Conservation (phyloP, 2,888 invertebrate species). For the Dryomyza anilis region DNA sequence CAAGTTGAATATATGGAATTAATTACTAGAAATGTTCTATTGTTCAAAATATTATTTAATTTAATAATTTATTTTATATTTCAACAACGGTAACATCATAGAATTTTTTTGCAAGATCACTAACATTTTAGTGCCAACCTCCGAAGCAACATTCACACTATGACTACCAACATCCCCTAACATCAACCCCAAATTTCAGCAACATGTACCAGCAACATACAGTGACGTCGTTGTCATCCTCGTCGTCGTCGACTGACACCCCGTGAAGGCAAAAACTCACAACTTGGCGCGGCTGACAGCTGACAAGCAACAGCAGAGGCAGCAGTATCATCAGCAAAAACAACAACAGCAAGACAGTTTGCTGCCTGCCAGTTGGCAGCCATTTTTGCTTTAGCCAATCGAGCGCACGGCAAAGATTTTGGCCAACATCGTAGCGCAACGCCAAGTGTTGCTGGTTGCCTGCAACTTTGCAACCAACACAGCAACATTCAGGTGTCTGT, state of each 20-base stretch:
- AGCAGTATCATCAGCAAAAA: conserved; percentile 28
- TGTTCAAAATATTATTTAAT: too few species aligned
- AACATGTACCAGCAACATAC: not conserved
- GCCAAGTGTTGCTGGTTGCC: conserved; percentile 32
- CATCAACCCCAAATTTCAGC: too few species aligned
- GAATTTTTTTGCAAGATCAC: conserved; percentile 15
- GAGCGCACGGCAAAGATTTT: conserved; percentile 31
- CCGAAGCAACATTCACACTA: conserved; percentile 35
- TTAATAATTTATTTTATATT: too few species aligned
- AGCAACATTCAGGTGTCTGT: conserved; percentile 19
- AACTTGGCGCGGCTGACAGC: conserved; percentile 43
- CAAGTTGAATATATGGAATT: too few species aligned
- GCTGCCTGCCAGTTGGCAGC: conserved; percentile 43
- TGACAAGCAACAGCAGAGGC: conserved; percentile 41
- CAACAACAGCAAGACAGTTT: not conserved
- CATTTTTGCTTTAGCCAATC: conserved; percentile 43
- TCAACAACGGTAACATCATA: not conserved
- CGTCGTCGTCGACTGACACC: conserved; percentile 14
- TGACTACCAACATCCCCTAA: conserved; percentile 31
- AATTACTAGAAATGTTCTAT: too few species aligned
- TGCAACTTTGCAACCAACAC: conserved; percentile 20
- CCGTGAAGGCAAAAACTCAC: conserved; percentile 19
- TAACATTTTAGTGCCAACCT: conserved; percentile 3
- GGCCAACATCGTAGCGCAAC: conserved; percentile 19
- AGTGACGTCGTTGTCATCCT: not conserved